phyloP scores from a whole-genome alignment of 23 tunicate genomes.

The Botrylloides violaceus region DNA sequence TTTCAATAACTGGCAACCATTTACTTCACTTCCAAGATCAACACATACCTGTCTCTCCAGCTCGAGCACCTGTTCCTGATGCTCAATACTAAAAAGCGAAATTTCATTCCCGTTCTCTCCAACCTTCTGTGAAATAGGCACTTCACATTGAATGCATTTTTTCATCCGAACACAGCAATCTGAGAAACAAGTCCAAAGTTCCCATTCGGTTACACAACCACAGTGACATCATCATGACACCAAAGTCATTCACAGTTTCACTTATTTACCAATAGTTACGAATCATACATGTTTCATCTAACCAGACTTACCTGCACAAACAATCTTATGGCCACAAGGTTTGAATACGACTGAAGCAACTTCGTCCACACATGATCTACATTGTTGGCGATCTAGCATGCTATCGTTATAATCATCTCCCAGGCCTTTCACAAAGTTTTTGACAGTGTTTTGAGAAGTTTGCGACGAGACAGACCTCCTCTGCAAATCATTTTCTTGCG shows the following conservation, averaged over 20 bases:
- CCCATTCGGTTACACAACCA: no score
- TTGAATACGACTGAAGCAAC: constrained; percentile 16
- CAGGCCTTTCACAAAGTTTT: background rate
- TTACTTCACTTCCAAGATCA: no score
- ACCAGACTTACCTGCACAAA: constrained; percentile 19
- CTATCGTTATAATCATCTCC: background rate
- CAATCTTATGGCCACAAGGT: constrained; percentile 18
- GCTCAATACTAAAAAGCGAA: constrained; percentile 6
- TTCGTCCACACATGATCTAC: constrained; percentile 19
- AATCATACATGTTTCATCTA: no score
- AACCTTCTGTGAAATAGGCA: background rate
- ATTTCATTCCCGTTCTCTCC: constrained; percentile 5
- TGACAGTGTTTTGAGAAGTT: background rate
- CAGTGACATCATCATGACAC: no score
- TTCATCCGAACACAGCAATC: constrained; percentile 28
- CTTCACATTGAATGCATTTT: constrained; percentile 21
- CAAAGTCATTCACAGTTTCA: no score
- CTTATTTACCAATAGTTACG: no score
- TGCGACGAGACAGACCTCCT: background rate
- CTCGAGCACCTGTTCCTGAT: constrained; percentile 2
- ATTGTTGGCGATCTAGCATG: background rate
- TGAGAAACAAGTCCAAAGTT: no score
- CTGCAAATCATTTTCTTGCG: background rate
- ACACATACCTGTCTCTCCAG: constrained; percentile 4
- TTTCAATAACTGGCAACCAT: no score